These are phyloP conservation scores for Neopipo cinnamomea DNA, from an alignment of 2,113 vertebrate species.

Conservation along the genomic window DNA sequence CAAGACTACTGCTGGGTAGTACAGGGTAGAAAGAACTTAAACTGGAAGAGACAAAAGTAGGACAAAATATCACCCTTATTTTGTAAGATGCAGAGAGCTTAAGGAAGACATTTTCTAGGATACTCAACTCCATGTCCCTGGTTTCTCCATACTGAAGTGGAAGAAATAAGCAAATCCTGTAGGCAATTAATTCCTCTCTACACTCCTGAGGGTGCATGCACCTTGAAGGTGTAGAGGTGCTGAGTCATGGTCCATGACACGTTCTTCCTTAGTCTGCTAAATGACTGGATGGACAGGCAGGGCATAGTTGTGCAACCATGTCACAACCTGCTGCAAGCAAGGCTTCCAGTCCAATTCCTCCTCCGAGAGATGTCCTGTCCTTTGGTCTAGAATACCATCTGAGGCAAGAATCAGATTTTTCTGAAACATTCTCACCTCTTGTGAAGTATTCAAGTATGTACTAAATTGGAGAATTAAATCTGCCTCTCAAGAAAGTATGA, in stretches of 20 bases:
- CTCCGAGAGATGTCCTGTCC: background rate
- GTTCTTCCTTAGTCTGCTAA: rapidly evolving
- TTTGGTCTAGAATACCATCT: background rate
- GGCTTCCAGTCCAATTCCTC: background rate
- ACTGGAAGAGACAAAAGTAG: background rate
- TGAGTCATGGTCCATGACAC: background rate
- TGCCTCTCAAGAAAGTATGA: background rate
- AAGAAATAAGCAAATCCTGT: background rate
- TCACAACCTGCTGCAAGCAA: background rate
- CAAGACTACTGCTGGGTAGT: background rate
- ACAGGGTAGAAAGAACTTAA: background rate
- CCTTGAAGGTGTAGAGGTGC: background rate
- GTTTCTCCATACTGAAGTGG: background rate
- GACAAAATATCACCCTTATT: background rate
- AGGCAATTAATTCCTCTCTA: background rate
- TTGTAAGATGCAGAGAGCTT: background rate
- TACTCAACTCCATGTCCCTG: background rate
- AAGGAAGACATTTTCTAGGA: background rate
- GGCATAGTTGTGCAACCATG: background rate
- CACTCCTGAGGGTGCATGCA: no score
- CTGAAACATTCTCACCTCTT: background rate
- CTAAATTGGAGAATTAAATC: background rate
- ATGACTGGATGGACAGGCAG: background rate
- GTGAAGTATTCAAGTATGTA: background rate
- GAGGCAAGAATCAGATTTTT: background rate